Evolutionary conservation across 1,140 invertebrate genomes (phyloP), one percentile per base, ranked within the genome.

Genomic region (Leptopilina boulardi): DNA sequence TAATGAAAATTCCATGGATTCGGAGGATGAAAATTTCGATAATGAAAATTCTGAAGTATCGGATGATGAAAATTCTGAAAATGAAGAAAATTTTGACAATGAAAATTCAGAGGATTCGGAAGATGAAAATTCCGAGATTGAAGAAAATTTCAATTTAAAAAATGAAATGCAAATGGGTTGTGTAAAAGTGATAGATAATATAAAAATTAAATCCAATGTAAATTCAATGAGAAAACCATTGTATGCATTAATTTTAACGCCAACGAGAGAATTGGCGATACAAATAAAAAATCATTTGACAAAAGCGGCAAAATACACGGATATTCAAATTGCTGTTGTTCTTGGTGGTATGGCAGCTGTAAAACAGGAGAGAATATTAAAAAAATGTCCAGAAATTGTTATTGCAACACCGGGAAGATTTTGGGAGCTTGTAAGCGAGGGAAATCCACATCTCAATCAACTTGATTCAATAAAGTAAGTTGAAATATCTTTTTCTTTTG

Each of bases 331-430:
- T 85, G 95, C 96, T 18, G 94, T 95, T 13, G 92, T 99, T 76
- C 94, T 99, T 72, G 98, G 98, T 13, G 98, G 98, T 19, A 94
- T 99, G 93, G 94, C 97, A 2, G 90, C 93, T 5, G 95, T 98
- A 56, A 99, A 99, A 87, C 98, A 99, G 90, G 94, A 97, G 87
- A 91, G 98, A 81, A 90, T 99, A 38, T 91, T 99, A 4, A 93
- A 90, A 0, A 94, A 94, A 82, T 92, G 94, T 54, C 98, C 99
- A 0, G 97, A 99, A 87, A 95, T 99, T 81, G 94, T 99, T 18
- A 96, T 99, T 66, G 98, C 97, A 0, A 99, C 98, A 15, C 98
- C 98, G 0, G 99, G 98, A 2, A 91, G 98, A 70, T 92, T 99
- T 19, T 99, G 98, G 98, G 97, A 99, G 91, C 91, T 99, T 1